Percentiles rank a stretch among this genome's conserved stretches.
Evolutionary conservation across 2,113 vertebrate species (phyloP).

Genomic region (Thalassoma bifasciatum): DNA sequence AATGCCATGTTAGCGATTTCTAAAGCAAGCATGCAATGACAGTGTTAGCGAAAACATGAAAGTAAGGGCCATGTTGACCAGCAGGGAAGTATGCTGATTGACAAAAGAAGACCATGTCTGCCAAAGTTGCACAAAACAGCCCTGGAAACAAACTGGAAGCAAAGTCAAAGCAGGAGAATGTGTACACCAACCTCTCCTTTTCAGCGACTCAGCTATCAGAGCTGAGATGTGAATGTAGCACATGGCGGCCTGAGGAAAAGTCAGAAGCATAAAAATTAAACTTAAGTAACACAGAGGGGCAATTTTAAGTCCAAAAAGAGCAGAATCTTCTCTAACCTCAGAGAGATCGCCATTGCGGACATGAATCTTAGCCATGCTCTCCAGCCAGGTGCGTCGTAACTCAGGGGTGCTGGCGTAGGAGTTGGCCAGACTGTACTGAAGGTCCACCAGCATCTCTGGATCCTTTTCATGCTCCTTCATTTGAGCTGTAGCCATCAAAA

Average conservation of each 20-base stretch:
- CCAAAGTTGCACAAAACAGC: slow-evolving; percentile 27
- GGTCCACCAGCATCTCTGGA: slow-evolving; percentile 97
- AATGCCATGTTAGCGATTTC: not conserved
- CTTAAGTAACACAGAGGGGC: not conserved
- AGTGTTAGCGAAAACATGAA: slow-evolving; percentile 37
- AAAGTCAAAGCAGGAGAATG: slow-evolving; percentile 6
- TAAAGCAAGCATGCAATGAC: not conserved
- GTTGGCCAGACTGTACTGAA: slow-evolving; percentile 98
- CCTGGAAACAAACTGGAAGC: slow-evolving; percentile 39
- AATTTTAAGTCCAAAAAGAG: not conserved
- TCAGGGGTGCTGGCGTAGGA: slow-evolving; percentile 98
- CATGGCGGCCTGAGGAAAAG: slow-evolving; percentile 91
- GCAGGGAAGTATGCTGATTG: slow-evolving; percentile 6
- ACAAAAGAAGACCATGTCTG: slow-evolving; percentile 11
- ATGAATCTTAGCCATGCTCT: slow-evolving; percentile 99
- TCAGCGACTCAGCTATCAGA: slow-evolving; percentile 96
- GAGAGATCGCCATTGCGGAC: slow-evolving; percentile 96
- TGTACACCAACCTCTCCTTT: slow-evolving; percentile 92
- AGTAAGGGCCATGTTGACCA: slow-evolving; percentile 17
- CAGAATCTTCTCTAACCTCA: slow-evolving; percentile 83
- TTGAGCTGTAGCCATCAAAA: slow-evolving; percentile 98
- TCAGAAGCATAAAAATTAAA: slow-evolving; percentile 3
- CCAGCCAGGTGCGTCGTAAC: slow-evolving; percentile 95
- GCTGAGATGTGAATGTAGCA: slow-evolving; percentile 99
- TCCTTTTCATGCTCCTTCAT: slow-evolving; percentile 99